Base-by-base conservation (phyloP, 2,113 vertebrate genomes). In the Dipodomys spectabilis region DNA sequence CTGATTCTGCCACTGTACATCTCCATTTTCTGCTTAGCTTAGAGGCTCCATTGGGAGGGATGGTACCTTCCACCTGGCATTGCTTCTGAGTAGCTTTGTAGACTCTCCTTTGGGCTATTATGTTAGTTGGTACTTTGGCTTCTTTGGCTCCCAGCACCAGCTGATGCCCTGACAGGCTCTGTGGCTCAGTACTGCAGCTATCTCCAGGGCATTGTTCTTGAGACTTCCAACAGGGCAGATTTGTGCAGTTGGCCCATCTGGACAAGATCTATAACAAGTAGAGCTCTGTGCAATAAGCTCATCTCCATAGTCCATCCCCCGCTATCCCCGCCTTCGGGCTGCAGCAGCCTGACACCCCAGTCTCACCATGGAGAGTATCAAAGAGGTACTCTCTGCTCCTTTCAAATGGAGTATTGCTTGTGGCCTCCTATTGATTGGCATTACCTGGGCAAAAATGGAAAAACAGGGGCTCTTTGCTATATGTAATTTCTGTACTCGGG, bases 211-310 rank as follows among this genome's bases (percentile, higher is more conserved):
- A 97, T 97, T 97, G 97, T 97, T 97, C 97, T 90, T 95, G 96
- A 97, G 94, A 95, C 87, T 96, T 96, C 93, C 95, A 97, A 97
- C 97, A 97, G 97, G 95, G 96, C 96, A 92, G 96, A 97, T 97
- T 96, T 97, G 97, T 97, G 93, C 62, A 96, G 95, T 97, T 96
- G 94, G 96, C 94, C 95, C 97, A 97, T 97, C 97, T 97, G 97
- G 96, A 96, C 94, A 94, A 97, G 95, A 95, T 96, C 95, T 96
- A 65, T 90, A 97, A 97, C 97, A 97, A 97, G 95, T 68, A 97
- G 86, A 88, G 95, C 97, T 97, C 96, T 97, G 97, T 97, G 96
- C 78, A 92, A 82, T 96, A 94, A 95, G 74, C 96, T 97, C 94
- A 97, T 97, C 96, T 97, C 95, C 96, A 97, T 97, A 97, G 95